phyloP scores from a whole-genome alignment of 1,140 invertebrate genomes.

The Drosophila navojoa region DNA sequence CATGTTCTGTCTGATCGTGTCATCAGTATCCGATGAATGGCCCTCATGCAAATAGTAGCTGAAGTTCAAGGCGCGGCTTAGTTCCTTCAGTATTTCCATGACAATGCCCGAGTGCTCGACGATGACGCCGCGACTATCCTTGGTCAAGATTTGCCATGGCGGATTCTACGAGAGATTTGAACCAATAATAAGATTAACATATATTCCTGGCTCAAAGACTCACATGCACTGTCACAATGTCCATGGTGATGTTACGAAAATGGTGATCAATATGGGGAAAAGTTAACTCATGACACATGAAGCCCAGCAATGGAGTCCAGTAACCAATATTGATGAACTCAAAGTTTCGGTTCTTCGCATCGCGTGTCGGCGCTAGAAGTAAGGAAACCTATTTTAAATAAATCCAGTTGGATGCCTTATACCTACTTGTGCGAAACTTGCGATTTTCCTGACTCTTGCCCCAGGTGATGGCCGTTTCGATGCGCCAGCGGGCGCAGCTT shows the following conservation, averaged over 20 bases:
- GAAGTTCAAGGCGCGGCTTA: conserved; percentile 92
- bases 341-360: conserved; percentile 67
- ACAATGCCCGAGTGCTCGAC: conserved; percentile 88
- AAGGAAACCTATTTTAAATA: neutral
- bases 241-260: conserved; percentile 89
- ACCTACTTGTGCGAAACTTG: conserved; percentile 46
- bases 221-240: conserved; percentile 85
- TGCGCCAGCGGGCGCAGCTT: conserved; percentile 85
- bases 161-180: conserved; percentile 88
- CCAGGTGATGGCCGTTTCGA: conserved; percentile 79
- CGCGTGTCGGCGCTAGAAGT: conserved; percentile 39
- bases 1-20: conserved; percentile 4
- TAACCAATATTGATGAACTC: conserved; percentile 87
- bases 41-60: conserved; percentile 85
- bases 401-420: neutral
- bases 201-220: conserved; percentile 72
- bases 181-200: conserved; percentile 66
- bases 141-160: conserved; percentile 91
- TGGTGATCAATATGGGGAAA: conserved; percentile 92
- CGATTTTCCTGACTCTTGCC: conserved; percentile 77
- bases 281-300: conserved; percentile 87
- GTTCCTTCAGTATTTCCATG: conserved; percentile 91
- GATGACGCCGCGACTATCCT: conserved; percentile 85
- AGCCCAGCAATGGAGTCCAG: conserved; percentile 89
- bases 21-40: conserved; percentile 27